Evolutionary conservation across 2,888 invertebrate genomes (phyloP).

Genomic region (Thera obeliscata): DNA sequence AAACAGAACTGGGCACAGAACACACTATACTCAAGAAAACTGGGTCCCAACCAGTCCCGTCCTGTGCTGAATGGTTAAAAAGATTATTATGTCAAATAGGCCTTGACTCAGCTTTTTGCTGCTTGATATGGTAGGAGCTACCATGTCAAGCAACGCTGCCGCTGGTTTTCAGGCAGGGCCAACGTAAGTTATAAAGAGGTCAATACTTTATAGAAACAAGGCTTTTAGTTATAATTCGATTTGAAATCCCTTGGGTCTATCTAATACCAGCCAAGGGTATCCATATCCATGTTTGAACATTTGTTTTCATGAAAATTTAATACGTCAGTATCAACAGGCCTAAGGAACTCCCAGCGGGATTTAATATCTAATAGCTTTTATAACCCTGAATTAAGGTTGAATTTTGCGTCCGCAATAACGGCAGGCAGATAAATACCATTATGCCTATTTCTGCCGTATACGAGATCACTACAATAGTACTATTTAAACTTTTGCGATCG

Average conservation of each 20-base stretch:
- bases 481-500: too few relatives aligned
- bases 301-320: conserved; percentile 42
- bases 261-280: conserved; percentile 50
- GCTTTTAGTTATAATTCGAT: conserved; percentile 66
- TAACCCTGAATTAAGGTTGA: not conserved
- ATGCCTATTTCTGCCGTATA: too few relatives aligned
- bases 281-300: conserved; percentile 48
- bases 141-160: too few relatives aligned
- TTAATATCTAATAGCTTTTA: not conserved
- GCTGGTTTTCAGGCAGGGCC: too few relatives aligned
- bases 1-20: too few relatives aligned
- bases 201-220: not conserved
- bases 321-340: conserved; percentile 32
- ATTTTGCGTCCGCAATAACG: not conserved
- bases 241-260: conserved; percentile 50
- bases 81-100: too few relatives aligned
- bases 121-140: too few relatives aligned
- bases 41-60: too few relatives aligned
- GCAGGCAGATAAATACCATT: not conserved
- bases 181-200: not conserved
- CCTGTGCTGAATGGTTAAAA: too few relatives aligned
- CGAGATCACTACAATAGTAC: too few relatives aligned
- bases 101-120: too few relatives aligned
- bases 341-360: not conserved
- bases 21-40: too few relatives aligned